Evolutionary conservation across 2,888 invertebrate species (phyloP).

Genomic region (Chironomus tentans): DNA sequence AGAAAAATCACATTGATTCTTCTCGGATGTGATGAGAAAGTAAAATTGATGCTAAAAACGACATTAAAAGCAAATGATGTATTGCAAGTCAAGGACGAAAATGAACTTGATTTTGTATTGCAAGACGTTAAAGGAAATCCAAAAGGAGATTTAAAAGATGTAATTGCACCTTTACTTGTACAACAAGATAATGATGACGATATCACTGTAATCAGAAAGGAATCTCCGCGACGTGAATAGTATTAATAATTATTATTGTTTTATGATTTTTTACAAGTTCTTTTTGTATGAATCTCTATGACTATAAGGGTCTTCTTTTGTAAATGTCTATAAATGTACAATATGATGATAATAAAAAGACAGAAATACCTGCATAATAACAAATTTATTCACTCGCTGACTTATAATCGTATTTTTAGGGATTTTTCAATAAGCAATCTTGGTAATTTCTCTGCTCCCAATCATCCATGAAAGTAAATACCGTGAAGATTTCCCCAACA

Average conservation of each 20-base stretch:
- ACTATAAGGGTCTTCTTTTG: neutral
- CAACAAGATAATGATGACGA: constrained; percentile 1
- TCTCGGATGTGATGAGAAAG: constrained; percentile 41
- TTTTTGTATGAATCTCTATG: neutral
- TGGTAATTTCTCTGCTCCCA: constrained; percentile 59
- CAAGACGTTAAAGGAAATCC: constrained; percentile 32
- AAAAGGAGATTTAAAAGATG: neutral
- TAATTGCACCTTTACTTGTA: constrained; percentile 16
- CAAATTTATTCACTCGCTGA: constrained; percentile 30
- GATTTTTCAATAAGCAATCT: constrained; percentile 51
- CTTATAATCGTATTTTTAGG: too few species aligned
- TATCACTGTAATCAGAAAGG: neutral
- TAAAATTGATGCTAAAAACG: constrained; percentile 37
- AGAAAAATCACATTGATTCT: constrained; percentile 66
- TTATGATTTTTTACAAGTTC: neutral
- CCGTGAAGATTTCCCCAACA: constrained; percentile 55
- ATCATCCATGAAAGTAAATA: constrained; percentile 55
- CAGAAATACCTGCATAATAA: neutral
- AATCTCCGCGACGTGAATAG: neutral
- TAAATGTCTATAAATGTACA: neutral
- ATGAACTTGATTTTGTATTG: constrained; percentile 26
- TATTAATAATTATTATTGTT: neutral
- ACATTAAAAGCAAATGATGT: constrained; percentile 30
- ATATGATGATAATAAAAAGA: too few species aligned
- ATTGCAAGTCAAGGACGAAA: constrained; percentile 25